Evolutionary conservation across 37 sponge, comb jelly and placozoan genomes (phyloP).

Genomic region (Haliclona indistincta): DNA sequence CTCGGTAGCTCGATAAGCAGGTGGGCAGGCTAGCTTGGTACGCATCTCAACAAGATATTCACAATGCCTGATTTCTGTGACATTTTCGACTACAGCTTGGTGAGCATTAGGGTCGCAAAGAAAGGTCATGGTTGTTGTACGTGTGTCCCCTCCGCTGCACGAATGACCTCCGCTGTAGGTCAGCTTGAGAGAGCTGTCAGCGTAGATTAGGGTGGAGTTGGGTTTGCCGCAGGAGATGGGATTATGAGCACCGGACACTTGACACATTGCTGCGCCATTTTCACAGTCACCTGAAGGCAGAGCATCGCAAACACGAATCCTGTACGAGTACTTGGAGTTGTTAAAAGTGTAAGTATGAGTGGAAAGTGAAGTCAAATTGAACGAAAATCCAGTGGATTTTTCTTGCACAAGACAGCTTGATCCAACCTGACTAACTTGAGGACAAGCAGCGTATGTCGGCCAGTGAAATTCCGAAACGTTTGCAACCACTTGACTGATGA

Average conservation of each 20-base stretch:
- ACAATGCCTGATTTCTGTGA: conserved; percentile 55
- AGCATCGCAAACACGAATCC: conserved; percentile 48
- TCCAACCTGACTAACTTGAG: conserved; percentile 13
- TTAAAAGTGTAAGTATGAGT: conserved; percentile 1
- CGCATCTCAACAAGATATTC: conserved; percentile 46
- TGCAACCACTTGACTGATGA: conserved; percentile 7
- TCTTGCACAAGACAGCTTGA: conserved; percentile 52
- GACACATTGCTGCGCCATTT: conserved; percentile 39
- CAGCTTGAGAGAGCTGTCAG: conserved; percentile 44
- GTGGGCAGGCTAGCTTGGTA: conserved; percentile 65
- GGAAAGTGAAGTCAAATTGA: conserved; percentile 53
- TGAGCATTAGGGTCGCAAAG: conserved; percentile 50
- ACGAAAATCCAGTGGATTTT: conserved; percentile 27
- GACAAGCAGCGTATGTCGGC: conserved; percentile 70
- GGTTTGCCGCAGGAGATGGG: conserved; percentile 10
- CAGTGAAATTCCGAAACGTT: conserved; percentile 60
- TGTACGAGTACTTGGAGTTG: conserved; percentile 17
- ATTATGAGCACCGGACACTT: conserved; percentile 6
- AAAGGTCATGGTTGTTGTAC: conserved; percentile 51
- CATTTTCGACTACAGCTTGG: conserved; percentile 4
- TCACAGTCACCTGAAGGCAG: neutral
- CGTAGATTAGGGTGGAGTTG: conserved; percentile 51
- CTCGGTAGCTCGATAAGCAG: conserved; percentile 43
- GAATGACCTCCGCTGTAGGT: conserved; percentile 23
- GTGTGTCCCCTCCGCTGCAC: conserved; percentile 3